phyloP scores from a whole-genome alignment of 2,113 vertebrate genomes.

The Orthonyx spaldingii region DNA sequence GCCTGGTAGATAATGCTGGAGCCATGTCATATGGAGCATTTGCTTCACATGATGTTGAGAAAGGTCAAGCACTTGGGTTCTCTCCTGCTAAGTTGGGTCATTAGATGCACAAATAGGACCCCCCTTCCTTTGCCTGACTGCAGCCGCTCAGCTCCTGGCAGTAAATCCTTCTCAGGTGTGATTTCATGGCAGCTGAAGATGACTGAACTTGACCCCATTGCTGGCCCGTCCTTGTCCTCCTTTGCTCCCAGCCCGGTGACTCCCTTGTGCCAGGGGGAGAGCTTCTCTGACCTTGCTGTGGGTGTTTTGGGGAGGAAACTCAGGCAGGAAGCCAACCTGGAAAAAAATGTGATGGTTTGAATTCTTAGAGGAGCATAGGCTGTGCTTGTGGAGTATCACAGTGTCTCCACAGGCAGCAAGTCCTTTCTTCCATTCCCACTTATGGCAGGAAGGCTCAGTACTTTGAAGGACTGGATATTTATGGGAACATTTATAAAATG shows the following conservation, averaged over 20 bases:
- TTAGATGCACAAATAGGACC: neutral
- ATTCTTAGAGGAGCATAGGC: neutral
- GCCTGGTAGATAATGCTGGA: conserved; percentile 29
- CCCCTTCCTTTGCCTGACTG: neutral
- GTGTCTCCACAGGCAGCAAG: neutral
- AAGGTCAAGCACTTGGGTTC: conserved; percentile 30
- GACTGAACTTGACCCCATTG: neutral
- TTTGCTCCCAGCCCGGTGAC: neutral
- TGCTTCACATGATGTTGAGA: conserved; percentile 19
- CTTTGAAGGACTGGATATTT: neutral
- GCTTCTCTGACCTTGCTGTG: neutral
- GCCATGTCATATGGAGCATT: neutral
- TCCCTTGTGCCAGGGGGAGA: neutral
- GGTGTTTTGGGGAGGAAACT: neutral
- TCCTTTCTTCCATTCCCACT: neutral
- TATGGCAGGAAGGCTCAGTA: neutral
- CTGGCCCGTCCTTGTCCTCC: neutral
- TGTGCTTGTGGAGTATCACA: neutral
- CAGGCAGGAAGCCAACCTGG: neutral
- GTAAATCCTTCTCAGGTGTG: conserved; percentile 28
- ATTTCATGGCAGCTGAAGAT: neutral
- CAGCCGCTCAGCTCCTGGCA: neutral
- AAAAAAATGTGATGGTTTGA: neutral
- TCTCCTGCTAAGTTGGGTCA: neutral
- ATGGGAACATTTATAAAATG: neutral